Conservation (phyloP, 64 coral and sea anemone species). For the Acropora yongei region DNA sequence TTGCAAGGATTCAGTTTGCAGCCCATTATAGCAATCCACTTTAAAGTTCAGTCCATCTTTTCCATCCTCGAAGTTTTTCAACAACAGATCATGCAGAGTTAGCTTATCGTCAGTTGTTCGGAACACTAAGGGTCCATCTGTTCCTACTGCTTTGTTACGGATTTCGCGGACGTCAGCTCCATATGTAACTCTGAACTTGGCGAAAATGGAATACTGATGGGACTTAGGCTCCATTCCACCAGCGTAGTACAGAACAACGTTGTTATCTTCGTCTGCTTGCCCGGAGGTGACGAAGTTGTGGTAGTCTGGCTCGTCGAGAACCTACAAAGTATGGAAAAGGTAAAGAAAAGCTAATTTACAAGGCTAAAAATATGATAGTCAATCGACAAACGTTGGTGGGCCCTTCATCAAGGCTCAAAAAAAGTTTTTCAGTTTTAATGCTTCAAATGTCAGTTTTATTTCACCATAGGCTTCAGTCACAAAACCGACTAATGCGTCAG, state of each 20-base stretch:
- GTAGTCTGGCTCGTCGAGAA: constrained; percentile 20
- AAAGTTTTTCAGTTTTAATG: too few relatives aligned
- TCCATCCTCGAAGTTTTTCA: too few relatives aligned
- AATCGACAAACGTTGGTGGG: too few relatives aligned
- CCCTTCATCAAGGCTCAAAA: too few relatives aligned
- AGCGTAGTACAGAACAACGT: constrained; percentile 52
- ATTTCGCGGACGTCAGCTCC: constrained; percentile 32
- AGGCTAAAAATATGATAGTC: background rate
- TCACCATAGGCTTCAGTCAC: too few relatives aligned
- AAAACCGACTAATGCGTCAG: too few relatives aligned
- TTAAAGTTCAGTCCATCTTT: too few relatives aligned
- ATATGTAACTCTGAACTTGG: constrained; percentile 45
- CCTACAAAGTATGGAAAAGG: constrained; percentile 29
- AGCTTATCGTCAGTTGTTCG: constrained; percentile 9
- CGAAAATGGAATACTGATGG: constrained; percentile 33
- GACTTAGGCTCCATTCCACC: constrained; percentile 32
- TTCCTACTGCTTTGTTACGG: background rate
- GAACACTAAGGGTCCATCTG: constrained; percentile 33
- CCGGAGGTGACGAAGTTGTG: constrained; percentile 53
- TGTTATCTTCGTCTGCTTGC: constrained; percentile 1
- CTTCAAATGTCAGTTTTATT: too few relatives aligned
- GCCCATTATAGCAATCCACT: too few relatives aligned
- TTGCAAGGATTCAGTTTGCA: too few relatives aligned
- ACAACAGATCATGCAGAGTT: constrained; percentile 43
- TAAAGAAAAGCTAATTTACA: background rate